A percentile compares a stretch with the other conserved stretches of the same genome.
Evolutionary conservation across 2,888 invertebrate species (phyloP).

Genomic region (Philopedon plagiatum): DNA sequence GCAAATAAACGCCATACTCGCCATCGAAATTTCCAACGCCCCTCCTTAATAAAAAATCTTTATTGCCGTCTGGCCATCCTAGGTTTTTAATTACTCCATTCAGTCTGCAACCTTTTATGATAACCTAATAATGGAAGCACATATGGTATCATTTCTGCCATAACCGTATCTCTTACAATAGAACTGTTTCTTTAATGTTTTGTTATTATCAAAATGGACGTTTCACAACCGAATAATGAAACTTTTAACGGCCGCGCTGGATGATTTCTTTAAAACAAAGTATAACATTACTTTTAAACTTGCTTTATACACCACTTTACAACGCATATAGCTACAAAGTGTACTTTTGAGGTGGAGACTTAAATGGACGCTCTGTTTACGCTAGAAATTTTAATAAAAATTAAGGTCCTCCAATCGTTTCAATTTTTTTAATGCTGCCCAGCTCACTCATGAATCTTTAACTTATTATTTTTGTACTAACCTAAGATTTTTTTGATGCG

Average conservation of each 20-base stretch:
- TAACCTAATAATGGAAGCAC: slow-evolving; percentile 29
- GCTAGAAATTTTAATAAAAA: no score
- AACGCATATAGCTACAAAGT: no score
- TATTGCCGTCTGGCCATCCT: slow-evolving; percentile 21
- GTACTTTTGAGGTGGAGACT: no score
- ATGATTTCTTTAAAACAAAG: background rate
- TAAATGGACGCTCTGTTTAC: no score
- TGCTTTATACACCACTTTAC: no score
- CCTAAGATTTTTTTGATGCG: no score
- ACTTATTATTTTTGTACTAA: no score
- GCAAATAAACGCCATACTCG: no score
- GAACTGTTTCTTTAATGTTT: slow-evolving; percentile 11
- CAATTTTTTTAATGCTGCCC: no score
- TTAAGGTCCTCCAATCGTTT: no score
- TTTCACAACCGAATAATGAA: slow-evolving; percentile 16
- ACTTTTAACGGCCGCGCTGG: slow-evolving; percentile 14
- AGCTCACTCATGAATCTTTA: no score
- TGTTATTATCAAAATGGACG: slow-evolving; percentile 12
- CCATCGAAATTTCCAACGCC: background rate
- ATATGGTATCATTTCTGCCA: slow-evolving; percentile 18
- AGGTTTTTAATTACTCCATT: slow-evolving; percentile 36
- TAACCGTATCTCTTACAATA: slow-evolving; percentile 26
- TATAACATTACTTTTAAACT: background rate
- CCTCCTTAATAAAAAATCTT: slow-evolving; percentile 1
- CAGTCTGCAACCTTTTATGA: slow-evolving; percentile 34